Evolutionary conservation across 2,113 vertebrate species (phyloP).

Genomic region (Tetrao urogallus): DNA sequence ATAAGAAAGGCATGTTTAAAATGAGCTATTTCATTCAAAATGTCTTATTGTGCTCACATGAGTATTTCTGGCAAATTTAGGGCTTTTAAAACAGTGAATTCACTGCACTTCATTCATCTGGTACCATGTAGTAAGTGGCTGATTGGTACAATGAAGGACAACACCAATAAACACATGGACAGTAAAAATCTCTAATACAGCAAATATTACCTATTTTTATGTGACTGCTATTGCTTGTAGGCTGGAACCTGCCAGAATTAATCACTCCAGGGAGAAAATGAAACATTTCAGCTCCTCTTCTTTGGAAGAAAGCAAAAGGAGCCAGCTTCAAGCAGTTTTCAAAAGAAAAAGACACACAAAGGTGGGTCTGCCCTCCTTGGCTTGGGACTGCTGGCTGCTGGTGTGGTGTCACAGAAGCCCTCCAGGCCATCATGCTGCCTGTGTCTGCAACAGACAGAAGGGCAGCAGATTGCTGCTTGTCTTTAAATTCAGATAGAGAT

Average conservation of each 20-base stretch:
- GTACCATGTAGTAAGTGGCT: not conserved
- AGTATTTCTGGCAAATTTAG: not conserved
- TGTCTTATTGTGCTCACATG: not conserved
- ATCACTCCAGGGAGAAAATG: not conserved
- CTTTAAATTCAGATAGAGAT: not conserved
- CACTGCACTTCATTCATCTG: not conserved
- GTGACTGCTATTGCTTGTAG: not conserved
- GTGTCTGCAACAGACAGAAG: not conserved
- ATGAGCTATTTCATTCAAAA: not conserved
- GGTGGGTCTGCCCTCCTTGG: not conserved
- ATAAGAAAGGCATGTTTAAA: not conserved
- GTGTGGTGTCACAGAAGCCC: not conserved
- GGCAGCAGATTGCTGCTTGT: not conserved
- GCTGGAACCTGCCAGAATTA: not conserved
- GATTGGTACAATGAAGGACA: not conserved
- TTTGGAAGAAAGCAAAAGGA: too few relatives aligned
- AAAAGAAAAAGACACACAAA: not conserved
- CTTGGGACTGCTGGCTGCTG: not conserved
- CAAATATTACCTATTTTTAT: not conserved
- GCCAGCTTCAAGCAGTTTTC: not conserved
- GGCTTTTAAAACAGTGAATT: not conserved
- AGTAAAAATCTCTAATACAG: not conserved
- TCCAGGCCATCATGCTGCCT: not conserved
- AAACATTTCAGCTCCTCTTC: not conserved
- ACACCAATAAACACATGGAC: not conserved